Conservation (phyloP, 2,888 invertebrate genomes). For the Balanococcus diminutus region DNA sequence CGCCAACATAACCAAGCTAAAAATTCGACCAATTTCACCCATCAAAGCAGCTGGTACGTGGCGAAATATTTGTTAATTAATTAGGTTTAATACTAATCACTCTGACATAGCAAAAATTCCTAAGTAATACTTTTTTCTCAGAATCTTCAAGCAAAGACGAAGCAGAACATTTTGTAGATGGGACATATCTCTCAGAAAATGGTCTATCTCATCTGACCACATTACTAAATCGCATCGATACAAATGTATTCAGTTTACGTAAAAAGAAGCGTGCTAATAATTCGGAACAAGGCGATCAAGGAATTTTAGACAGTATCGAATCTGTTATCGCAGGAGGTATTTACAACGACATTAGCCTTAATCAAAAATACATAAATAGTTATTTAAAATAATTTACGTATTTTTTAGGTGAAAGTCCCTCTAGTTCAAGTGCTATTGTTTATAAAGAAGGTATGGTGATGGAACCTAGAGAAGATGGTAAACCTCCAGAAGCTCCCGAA, state of each 20-base stretch:
- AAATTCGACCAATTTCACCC: constrained; percentile 62
- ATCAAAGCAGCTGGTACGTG: constrained; percentile 61
- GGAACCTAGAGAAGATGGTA: constrained; percentile 75
- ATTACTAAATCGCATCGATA: constrained; percentile 63
- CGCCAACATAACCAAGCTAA: constrained; percentile 58
- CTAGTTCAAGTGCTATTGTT: constrained; percentile 60
- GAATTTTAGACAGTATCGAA: constrained; percentile 83
- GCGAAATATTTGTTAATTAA: neutral
- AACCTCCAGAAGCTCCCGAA: constrained; percentile 73
- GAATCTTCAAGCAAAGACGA: constrained; percentile 42
- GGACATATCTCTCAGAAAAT: constrained; percentile 85
- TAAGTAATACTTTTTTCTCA: neutral
- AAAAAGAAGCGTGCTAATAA: constrained; percentile 54
- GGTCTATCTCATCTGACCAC: constrained; percentile 88
- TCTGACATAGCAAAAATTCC: too few relatives aligned
- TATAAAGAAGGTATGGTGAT: constrained; percentile 86
- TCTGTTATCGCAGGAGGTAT: constrained; percentile 71
- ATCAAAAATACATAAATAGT: neutral
- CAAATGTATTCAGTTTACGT: constrained; percentile 47
- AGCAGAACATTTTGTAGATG: constrained; percentile 70
- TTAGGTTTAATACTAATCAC: neutral
- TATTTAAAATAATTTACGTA: neutral
- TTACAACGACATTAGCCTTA: neutral
- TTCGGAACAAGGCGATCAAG: constrained; percentile 66
- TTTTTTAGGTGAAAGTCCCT: constrained; percentile 57